These are phyloP conservation scores for Clusia tigrina DNA, from an alignment of 2,888 invertebrate species.

Conservation along the genomic window DNA sequence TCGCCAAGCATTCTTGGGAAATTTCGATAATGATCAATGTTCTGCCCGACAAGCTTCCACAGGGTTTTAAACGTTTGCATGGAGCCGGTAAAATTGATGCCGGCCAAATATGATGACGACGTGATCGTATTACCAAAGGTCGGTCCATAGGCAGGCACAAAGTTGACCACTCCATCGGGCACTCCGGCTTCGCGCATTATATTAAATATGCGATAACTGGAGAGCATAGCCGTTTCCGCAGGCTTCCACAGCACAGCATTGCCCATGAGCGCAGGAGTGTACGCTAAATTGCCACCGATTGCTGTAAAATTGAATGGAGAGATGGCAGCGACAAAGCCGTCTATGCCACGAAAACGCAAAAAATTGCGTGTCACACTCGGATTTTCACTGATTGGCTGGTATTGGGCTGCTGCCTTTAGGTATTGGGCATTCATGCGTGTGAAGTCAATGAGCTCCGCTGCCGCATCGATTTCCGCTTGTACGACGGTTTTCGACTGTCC, in stretches of 20 bases:
- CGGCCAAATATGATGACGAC: slow-evolving; percentile 80
- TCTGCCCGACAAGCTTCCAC: slow-evolving; percentile 89
- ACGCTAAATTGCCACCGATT: slow-evolving; percentile 94
- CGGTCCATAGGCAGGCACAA: slow-evolving; percentile 92
- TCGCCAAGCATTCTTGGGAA: slow-evolving; percentile 94
- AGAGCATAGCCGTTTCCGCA: slow-evolving; percentile 92
- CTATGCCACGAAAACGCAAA: slow-evolving; percentile 84
- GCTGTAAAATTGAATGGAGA: slow-evolving; percentile 99
- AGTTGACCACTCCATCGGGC: slow-evolving; percentile 95
- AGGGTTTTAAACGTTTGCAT: slow-evolving; percentile 90
- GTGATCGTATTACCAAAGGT: slow-evolving; percentile 90
- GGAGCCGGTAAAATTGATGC: slow-evolving; percentile 97
- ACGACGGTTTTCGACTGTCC: slow-evolving; percentile 93
- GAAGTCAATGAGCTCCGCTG: slow-evolving; percentile 94
- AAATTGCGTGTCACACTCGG: slow-evolving; percentile 78
- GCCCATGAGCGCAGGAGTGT: slow-evolving; percentile 88
- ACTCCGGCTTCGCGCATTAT: slow-evolving; percentile 94
- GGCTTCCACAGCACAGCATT: slow-evolving; percentile 97
- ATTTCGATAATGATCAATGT: slow-evolving; percentile 80
- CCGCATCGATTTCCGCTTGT: slow-evolving; percentile 97
- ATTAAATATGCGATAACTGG: slow-evolving; percentile 91
- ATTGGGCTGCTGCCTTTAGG: slow-evolving; percentile 82
- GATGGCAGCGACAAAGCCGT: slow-evolving; percentile 96
- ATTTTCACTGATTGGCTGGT: slow-evolving; percentile 86
- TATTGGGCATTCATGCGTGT: slow-evolving; percentile 82